Percentiles rank a stretch among this genome's conserved stretches.
phyloP scores from a whole-genome alignment of 1,140 invertebrate species.

The Polypedilum pembai region DNA sequence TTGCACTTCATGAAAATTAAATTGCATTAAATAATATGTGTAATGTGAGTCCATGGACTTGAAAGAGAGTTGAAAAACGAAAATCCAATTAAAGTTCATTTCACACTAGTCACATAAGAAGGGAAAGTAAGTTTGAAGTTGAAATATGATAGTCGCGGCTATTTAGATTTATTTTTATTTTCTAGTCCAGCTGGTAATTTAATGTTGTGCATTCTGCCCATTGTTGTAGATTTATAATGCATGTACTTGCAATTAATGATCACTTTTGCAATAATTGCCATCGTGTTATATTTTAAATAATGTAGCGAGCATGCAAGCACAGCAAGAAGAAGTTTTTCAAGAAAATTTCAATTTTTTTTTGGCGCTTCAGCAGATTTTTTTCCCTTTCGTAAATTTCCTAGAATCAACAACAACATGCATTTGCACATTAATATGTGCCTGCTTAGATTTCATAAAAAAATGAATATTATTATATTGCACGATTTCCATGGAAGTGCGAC shows the following conservation, averaged over 20 bases:
- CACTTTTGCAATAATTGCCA: neutral
- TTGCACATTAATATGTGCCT: neutral
- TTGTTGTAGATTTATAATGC: conserved; percentile 6
- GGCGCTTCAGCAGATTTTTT: conserved; percentile 10
- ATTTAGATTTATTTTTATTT: conserved; percentile 5
- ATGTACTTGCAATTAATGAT: neutral
- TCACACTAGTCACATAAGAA: neutral
- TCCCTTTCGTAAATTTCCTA: neutral
- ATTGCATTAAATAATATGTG: neutral
- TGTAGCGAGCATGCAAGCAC: neutral
- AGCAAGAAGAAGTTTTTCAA: neutral
- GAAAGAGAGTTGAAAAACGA: neutral
- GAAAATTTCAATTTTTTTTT: neutral
- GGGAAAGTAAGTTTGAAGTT: neutral
- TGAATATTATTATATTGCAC: neutral
- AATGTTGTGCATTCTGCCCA: neutral
- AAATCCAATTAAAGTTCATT: neutral
- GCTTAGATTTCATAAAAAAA: neutral
- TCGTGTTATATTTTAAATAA: neutral
- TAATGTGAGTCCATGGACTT: conserved; percentile 4
- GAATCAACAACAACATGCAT: conserved; percentile 9
- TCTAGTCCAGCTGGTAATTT: neutral
- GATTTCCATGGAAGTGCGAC: conserved; percentile 15
- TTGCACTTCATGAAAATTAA: neutral
- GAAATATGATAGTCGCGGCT: neutral